Evolutionary conservation across 1,140 invertebrate genomes (phyloP), one percentile per base, ranked within the genome.

Genomic region (Drosophila nikananu): DNA sequence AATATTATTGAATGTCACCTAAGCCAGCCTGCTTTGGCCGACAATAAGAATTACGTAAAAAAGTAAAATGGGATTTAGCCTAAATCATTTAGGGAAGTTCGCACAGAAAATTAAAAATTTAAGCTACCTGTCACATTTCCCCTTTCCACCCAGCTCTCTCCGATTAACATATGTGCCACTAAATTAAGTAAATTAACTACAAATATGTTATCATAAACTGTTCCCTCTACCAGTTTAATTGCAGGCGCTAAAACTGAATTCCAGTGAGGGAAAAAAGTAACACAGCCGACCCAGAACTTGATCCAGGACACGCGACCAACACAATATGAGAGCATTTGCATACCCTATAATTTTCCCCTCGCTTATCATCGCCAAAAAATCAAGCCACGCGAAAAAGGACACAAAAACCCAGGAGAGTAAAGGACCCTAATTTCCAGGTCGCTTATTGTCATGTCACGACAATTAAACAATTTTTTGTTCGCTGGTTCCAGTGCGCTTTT

Each of bases 371-470:
- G 84, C 68, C 68, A 81, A 84, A 72, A 87, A 87, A 87, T 87
- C 84, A 89, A 72, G 54, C 66, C 54, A 61, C 81, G 81, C 81
- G 52, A 87, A 83, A 86, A 64, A 44, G 49, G 49, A 19, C 27
- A 61, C 54, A 46, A 83, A 73, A 75, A 48, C 35, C 32, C 32
- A 41, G 76, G 68, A 71, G 67, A 71, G 70, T 41, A 27, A 67
- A 72, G 73, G 81, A 87, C 84, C 84, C 83, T 86, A 86, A 86
- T 82, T 86, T 86, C 79, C 83, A 83, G 81, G 71, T 72, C 70
- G 72, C 76, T 87, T 87, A 77, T 81, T 87, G 84, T 87, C 81
- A 77, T 87, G 84, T 87, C 86, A 87, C 84, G 84, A 89, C 84
- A 87, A 87, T 87, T 87, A 87, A 89, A 87, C 83, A 48, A 57